Percentiles rank a stretch among this genome's conserved stretches.
phyloP scores from a whole-genome alignment of 2,797 vertebrate species.

The Chrosomus eos region DNA sequence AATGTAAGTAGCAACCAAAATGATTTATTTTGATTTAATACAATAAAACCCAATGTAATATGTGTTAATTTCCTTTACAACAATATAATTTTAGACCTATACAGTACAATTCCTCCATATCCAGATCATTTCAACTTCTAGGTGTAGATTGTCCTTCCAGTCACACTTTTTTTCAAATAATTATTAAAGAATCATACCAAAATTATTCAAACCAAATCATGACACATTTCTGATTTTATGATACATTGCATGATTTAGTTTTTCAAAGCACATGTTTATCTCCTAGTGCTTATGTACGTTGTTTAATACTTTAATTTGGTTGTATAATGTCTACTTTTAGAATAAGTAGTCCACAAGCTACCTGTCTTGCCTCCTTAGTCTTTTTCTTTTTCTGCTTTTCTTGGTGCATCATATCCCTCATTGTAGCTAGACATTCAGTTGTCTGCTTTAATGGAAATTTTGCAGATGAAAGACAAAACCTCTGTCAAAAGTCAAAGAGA shows the following conservation, averaged over 20 bases:
- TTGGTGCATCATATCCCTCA: neutral
- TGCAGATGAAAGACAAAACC: conserved; percentile 1
- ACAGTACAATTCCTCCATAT: neutral
- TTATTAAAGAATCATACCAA: neutral
- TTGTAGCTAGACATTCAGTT: neutral
- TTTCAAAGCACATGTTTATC: neutral
- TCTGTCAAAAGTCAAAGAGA: conserved; percentile 26
- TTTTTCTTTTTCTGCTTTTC: neutral
- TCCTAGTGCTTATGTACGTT: neutral
- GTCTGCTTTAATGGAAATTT: neutral
- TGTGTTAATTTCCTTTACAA: neutral
- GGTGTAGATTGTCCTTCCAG: neutral
- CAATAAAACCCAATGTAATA: neutral
- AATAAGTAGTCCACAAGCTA: neutral
- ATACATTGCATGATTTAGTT: neutral
- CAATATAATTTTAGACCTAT: neutral
- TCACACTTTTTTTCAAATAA: neutral
- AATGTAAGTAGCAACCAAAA: neutral
- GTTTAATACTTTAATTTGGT: neutral
- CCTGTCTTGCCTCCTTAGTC: conserved; percentile 48
- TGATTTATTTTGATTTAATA: neutral
- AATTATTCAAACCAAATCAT: neutral
- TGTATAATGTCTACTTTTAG: too few relatives aligned
- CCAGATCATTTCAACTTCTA: neutral
- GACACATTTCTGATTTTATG: neutral